Conservation (phyloP, 2,113 vertebrate genomes). For the Sinosuthora webbiana region DNA sequence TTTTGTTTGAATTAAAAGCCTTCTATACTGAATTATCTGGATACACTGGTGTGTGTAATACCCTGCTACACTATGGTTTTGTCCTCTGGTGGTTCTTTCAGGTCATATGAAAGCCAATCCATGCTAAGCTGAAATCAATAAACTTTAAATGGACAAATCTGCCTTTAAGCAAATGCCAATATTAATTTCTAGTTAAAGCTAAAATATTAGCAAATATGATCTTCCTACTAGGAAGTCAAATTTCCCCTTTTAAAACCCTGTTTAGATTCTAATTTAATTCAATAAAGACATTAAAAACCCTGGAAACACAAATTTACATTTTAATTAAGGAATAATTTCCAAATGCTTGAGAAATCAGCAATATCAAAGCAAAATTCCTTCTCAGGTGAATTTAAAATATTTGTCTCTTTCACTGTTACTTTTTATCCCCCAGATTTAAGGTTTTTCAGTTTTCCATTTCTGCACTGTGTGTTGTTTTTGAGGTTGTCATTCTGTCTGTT, state of each 20-base stretch:
- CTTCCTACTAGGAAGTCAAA: background rate
- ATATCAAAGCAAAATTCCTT: background rate
- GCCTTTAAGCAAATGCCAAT: background rate
- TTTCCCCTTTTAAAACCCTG: background rate
- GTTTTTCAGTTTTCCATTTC: background rate
- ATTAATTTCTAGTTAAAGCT: background rate
- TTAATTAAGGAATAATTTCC: background rate
- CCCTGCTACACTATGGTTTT: background rate
- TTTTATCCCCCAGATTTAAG: background rate
- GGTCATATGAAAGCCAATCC: background rate
- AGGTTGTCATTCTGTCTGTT: background rate
- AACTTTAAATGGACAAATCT: background rate
- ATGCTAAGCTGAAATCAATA: background rate
- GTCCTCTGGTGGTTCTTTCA: background rate
- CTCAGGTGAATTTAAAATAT: background rate
- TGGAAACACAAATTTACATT: background rate
- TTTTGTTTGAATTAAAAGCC: background rate
- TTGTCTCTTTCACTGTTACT: accelerated
- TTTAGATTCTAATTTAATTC: background rate
- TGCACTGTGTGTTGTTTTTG: background rate
- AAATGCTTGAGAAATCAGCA: background rate
- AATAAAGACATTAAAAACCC: background rate
- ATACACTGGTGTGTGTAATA: background rate
- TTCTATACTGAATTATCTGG: background rate
- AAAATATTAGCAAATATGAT: background rate